phyloP scores from a whole-genome alignment of 2,113 vertebrate species.

The Crotalus viridis region DNA sequence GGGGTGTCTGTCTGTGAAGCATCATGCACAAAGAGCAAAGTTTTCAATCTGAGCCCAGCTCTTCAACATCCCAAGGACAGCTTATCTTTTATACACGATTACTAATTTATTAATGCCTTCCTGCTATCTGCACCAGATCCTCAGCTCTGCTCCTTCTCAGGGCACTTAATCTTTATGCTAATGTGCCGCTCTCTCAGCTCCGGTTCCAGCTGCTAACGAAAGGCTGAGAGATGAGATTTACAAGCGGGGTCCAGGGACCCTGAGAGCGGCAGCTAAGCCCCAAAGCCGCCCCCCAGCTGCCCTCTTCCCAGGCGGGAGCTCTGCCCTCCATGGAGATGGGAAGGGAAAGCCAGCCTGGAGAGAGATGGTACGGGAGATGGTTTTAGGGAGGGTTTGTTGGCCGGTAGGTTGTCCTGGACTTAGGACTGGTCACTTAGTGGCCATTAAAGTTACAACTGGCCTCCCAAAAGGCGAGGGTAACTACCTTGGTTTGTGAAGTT shows the following conservation, averaged over 20 bases:
- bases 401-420: too few relatives aligned
- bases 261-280: constrained; percentile 36
- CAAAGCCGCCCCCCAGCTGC: constrained; percentile 10
- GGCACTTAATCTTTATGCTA: constrained; percentile 64
- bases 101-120: constrained; percentile 49
- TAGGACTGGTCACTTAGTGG: too few relatives aligned
- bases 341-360: too few relatives aligned
- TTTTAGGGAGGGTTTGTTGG: too few relatives aligned
- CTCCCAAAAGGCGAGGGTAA: neutral
- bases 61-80: constrained; percentile 34
- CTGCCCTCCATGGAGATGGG: neutral
- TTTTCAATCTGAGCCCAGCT: constrained; percentile 55
- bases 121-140: constrained; percentile 39
- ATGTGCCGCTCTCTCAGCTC: constrained; percentile 47
- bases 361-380: too few relatives aligned
- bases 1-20: neutral
- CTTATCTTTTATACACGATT: constrained; percentile 52
- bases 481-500: neutral
- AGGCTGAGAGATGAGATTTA: constrained; percentile 48
- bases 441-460: too few relatives aligned
- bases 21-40: neutral
- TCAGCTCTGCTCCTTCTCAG: constrained; percentile 45
- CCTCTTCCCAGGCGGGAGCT: neutral
- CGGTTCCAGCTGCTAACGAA: constrained; percentile 63
- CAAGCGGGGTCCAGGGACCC: constrained; percentile 11